Conservation (phyloP, 1,140 invertebrate species). For the Meloidogyne floridensis region DNA sequence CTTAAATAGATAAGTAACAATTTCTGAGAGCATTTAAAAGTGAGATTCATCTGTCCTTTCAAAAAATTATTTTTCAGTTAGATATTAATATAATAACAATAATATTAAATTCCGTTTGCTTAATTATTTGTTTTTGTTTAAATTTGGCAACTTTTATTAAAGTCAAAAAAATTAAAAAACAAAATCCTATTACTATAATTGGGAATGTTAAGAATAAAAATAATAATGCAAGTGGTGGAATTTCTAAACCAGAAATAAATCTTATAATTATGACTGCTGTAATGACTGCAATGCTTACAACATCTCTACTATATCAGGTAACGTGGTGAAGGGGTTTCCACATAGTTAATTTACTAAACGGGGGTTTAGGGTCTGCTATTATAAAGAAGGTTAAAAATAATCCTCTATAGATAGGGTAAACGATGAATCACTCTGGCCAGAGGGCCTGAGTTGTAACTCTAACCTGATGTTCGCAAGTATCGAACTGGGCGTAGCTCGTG, state of each 20-base stretch:
- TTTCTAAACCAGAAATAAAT: conserved; percentile 3
- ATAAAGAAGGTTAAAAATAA: no score
- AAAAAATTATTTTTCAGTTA: neutral
- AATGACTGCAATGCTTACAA: conserved; percentile 6
- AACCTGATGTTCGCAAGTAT: no score
- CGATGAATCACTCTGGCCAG: no score
- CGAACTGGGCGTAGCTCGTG: no score
- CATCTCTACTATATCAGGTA: neutral
- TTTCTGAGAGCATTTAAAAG: no score
- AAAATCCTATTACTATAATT: neutral
- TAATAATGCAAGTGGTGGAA: neutral
- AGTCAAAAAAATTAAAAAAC: conserved; percentile 1
- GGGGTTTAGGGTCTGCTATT: no score
- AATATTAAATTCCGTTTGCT: neutral
- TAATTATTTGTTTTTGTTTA: neutral
- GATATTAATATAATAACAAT: neutral
- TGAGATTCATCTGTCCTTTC: no score
- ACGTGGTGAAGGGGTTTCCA: no score
- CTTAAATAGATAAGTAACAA: no score
- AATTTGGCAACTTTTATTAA: conserved; percentile 7
- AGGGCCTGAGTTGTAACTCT: no score
- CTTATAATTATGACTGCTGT: conserved; percentile 9
- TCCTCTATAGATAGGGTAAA: no score
- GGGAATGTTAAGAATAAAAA: neutral
- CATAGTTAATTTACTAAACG: no score